Conservation (phyloP, 2,797 vertebrate genomes). For the Fundulus diaphanus region DNA sequence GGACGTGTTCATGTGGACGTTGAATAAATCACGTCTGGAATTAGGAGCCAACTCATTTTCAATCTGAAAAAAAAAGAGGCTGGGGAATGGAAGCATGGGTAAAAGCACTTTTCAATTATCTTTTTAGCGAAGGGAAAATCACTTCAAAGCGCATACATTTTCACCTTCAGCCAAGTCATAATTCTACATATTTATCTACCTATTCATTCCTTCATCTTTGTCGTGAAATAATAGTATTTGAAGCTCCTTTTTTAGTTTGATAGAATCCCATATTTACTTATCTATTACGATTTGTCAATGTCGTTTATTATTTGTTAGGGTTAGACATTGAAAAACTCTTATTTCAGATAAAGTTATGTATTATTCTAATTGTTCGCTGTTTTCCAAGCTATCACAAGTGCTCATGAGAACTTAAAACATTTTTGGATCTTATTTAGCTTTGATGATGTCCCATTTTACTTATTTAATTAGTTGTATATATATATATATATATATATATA, state of each 20-base stretch:
- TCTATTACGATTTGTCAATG: background rate
- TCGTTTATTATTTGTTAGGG: background rate
- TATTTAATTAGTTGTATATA: background rate
- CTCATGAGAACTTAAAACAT: background rate
- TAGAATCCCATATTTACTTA: background rate
- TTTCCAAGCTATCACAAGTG: too few relatives aligned
- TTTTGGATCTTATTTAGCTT: too few relatives aligned
- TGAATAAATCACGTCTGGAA: too few relatives aligned
- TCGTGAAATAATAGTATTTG: too few relatives aligned
- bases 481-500: too few relatives aligned
- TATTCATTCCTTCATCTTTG: background rate
- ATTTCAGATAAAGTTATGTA: background rate
- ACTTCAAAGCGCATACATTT: background rate
- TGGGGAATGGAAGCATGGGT: background rate
- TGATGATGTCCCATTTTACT: background rate
- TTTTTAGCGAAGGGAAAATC: background rate
- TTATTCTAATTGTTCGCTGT: background rate
- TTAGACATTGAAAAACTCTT: background rate
- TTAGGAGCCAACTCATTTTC: background rate
- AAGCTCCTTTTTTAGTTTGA: background rate
- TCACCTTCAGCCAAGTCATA: background rate
- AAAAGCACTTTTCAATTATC: background rate
- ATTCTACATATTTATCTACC: background rate
- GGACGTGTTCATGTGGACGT: constrained; percentile 5
- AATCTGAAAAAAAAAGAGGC: background rate